Evolutionary conservation across 1,140 invertebrate species (phyloP), one percentile per base, ranked within the genome.

Genomic region (Drosophila bocki): DNA sequence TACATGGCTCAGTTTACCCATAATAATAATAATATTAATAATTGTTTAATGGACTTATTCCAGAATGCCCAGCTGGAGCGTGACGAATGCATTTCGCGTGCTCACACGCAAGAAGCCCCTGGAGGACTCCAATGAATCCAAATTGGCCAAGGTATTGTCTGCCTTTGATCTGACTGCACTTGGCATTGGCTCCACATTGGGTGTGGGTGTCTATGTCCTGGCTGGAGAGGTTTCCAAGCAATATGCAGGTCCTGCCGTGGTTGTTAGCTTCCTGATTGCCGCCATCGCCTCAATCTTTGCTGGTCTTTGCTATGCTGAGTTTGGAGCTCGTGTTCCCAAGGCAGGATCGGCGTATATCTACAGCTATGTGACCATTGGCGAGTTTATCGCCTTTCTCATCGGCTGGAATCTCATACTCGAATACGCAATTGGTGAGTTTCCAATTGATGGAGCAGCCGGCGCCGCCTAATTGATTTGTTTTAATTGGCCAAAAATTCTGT

Each of bases 371-470:
- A 97, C 96, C 41, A 96, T 98, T 35, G 97, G 97, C 15, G 97
- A 98, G 93, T 95, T 95, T 92, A 95, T 94, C 65, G 97, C 94
- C 76, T 98, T 94, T 93, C 95, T 94, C 78, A 96, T 95, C 93
- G 97, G 97, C 39, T 98, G 97, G 97, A 98, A 97, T 94, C 94
- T 98, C 15, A 96, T 98, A 74, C 92, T 98, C 64, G 97, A 98
- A 93, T 98, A 98, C 94, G 95, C 97, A 15, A 97, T 98, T 76
- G 97, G 97, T 97, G 93, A 93, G 93, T 67, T 75, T 60, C 53
- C 61, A 64, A 58, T 72, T 75, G 35, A 75, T 65, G 79, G 29
- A 54, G 33, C 33, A 37, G 51, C 12, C 44, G 50, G 17, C 68
- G 71, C 19, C 56, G 62, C 61, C 68, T 77, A 58, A 72, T 87